Evolutionary conservation across 2,113 vertebrate species (phyloP).

Genomic region (Sarotherodon lohbergeri): DNA sequence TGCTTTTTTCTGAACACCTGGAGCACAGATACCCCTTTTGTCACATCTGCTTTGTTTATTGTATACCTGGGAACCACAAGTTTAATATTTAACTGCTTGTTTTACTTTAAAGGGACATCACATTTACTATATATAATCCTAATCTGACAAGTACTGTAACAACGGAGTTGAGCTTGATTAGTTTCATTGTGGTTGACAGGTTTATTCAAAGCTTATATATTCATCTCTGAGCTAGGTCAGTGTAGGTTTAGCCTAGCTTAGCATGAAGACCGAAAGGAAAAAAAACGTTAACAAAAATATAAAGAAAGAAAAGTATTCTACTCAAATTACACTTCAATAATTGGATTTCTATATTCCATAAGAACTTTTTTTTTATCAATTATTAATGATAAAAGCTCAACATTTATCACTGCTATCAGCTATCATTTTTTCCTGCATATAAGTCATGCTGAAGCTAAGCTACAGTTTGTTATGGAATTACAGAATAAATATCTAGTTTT

Average conservation of each 20-base stretch:
- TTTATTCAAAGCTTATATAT: background rate
- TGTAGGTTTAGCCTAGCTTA: background rate
- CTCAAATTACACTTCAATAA: background rate
- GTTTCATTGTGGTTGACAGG: background rate
- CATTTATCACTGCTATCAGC: background rate
- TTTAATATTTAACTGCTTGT: background rate
- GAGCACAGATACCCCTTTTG: background rate
- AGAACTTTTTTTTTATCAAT: background rate
- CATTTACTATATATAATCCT: background rate
- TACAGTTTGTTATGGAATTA: background rate
- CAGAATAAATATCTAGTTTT: background rate
- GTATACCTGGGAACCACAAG: background rate
- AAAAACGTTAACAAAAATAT: background rate
- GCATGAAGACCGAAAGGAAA: background rate
- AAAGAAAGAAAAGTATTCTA: background rate
- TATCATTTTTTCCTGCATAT: accelerated
- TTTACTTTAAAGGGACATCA: background rate
- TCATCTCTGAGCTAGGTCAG: accelerated
- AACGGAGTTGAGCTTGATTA: background rate
- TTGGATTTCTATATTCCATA: background rate
- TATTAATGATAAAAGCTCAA: background rate
- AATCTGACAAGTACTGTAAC: background rate
- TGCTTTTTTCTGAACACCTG: background rate
- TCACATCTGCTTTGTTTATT: background rate
- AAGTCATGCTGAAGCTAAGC: background rate